Conservation (phyloP, 1,140 invertebrate genomes). For the Bicyclus anynana region DNA sequence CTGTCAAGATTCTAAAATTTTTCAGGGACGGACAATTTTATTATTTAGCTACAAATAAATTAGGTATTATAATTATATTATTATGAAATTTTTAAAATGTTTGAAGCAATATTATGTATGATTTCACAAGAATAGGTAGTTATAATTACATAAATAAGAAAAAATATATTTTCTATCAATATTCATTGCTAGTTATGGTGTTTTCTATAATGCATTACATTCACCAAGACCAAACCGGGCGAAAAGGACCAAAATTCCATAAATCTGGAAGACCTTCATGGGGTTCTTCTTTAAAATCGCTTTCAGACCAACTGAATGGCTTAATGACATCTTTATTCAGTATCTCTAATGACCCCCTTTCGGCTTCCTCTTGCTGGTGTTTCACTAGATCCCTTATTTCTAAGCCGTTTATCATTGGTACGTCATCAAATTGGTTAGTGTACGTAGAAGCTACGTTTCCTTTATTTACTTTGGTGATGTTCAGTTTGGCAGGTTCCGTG, state of each 20-base stretch:
- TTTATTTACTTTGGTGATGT: slow-evolving; percentile 46
- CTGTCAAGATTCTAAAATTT: not conserved
- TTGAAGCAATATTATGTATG: not conserved
- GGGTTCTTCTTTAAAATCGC: slow-evolving; percentile 47
- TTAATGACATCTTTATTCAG: slow-evolving; percentile 54
- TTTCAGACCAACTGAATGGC: slow-evolving; percentile 72
- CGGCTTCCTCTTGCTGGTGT: slow-evolving; percentile 58
- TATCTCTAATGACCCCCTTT: slow-evolving; percentile 54
- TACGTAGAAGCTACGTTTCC: slow-evolving; percentile 62
- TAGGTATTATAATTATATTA: slow-evolving; percentile 7
- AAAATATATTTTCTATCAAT: too few species aligned
- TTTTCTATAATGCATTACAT: slow-evolving; percentile 29
- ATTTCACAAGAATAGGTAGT: too few species aligned
- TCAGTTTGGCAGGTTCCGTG: slow-evolving; percentile 41
- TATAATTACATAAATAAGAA: too few species aligned
- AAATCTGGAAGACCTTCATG: slow-evolving; percentile 62
- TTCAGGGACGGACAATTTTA: slow-evolving; percentile 13
- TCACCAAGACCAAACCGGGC: slow-evolving; percentile 71
- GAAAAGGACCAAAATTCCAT: slow-evolving; percentile 64
- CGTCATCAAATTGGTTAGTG: slow-evolving; percentile 59
- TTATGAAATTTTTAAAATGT: slow-evolving; percentile 4
- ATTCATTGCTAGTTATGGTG: too few species aligned
- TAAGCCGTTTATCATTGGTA: slow-evolving; percentile 51
- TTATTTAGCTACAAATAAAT: slow-evolving; percentile 2
- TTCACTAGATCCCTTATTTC: slow-evolving; percentile 55